Evolutionary conservation across 2,888 invertebrate genomes (phyloP).

Genomic region (Chaitophorus viminalis): DNA sequence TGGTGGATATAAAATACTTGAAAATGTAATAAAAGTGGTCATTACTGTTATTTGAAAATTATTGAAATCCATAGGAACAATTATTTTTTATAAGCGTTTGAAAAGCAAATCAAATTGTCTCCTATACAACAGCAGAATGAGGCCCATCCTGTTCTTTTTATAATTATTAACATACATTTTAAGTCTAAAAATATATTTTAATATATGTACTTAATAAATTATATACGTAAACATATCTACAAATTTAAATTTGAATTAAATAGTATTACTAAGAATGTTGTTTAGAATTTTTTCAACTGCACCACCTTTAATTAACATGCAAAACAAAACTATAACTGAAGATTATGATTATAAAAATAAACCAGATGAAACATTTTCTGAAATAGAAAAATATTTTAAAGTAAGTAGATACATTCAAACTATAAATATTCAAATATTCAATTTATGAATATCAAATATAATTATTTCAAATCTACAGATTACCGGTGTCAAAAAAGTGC

Average conservation of each 20-base stretch:
- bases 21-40: no score
- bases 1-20: no score
- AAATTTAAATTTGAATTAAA: no score
- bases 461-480: background rate
- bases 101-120: no score
- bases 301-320: background rate
- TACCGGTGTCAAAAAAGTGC: background rate
- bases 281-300: slow-evolving; percentile 7
- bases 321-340: background rate
- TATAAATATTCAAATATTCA: no score
- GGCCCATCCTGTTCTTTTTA: no score
- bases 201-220: background rate
- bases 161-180: background rate
- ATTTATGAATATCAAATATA: background rate
- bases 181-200: no score
- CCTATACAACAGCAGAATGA: no score
- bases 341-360: background rate
- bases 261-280: background rate
- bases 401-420: background rate
- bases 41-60: no score
- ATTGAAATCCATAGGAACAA: no score
- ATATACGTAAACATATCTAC: no score
- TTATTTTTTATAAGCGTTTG: no score
- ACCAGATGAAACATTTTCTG: background rate
- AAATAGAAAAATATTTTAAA: background rate